A percentile compares a stretch with the other conserved stretches of the same genome.
Evolutionary conservation across 2,113 vertebrate genomes (phyloP).

Genomic region (Mirza zaza): DNA sequence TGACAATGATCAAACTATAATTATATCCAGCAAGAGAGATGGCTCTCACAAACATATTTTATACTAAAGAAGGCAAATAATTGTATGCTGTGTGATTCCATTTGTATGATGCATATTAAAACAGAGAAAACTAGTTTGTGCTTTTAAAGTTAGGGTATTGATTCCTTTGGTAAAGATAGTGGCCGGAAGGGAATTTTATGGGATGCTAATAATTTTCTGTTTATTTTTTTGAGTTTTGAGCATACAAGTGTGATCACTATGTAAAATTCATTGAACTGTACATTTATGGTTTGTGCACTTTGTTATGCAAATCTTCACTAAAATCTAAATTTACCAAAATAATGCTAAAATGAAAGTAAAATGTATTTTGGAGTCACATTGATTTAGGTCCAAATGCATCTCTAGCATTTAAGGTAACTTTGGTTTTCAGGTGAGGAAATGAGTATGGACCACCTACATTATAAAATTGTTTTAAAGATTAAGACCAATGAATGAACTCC

Average conservation of each 20-base stretch:
- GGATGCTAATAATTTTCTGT: background rate
- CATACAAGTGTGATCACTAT: background rate
- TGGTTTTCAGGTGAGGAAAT: background rate
- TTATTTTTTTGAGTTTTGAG: background rate
- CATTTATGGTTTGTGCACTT: background rate
- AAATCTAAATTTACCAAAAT: background rate
- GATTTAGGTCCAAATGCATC: background rate
- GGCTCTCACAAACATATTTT: background rate
- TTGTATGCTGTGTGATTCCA: background rate
- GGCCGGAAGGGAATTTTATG: background rate
- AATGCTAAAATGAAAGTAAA: background rate
- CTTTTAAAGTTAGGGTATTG: background rate
- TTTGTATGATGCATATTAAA: background rate
- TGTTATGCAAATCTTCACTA: background rate
- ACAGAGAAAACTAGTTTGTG: background rate
- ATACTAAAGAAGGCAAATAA: background rate
- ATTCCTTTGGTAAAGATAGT: background rate
- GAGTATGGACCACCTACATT: accelerated
- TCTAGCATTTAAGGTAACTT: background rate
- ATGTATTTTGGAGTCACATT: background rate
- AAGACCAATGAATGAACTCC: background rate
- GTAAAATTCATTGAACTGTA: background rate
- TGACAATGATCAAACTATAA: background rate
- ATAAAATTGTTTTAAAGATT: background rate
- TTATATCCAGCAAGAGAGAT: background rate